Conservation (phyloP, 2,797 vertebrate genomes). For the Catostomus latipinnis region DNA sequence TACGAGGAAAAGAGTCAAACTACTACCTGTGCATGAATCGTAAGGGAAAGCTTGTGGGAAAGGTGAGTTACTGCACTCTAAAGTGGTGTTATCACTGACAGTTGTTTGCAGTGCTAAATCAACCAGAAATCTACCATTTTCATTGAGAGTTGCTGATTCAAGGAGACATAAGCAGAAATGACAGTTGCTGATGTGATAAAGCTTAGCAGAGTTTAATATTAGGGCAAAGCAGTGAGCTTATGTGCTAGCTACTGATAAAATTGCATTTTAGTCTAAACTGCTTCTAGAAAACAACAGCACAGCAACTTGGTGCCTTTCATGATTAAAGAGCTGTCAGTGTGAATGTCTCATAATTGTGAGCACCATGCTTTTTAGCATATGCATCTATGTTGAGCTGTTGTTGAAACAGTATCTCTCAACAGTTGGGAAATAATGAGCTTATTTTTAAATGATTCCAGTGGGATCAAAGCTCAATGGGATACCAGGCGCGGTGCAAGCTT, state of each 20-base stretch:
- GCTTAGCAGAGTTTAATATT: too few relatives aligned
- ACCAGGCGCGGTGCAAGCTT: too few relatives aligned
- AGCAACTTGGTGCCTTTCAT: background rate
- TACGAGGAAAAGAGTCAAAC: constrained; percentile 88
- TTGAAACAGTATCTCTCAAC: background rate
- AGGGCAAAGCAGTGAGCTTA: too few relatives aligned
- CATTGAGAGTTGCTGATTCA: too few relatives aligned
- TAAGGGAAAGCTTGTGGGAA: constrained; percentile 87
- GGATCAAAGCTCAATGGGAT: background rate
- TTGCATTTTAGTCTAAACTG: too few relatives aligned
- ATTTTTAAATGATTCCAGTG: background rate
- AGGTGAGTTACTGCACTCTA: constrained; percentile 75
- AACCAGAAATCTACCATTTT: too few relatives aligned
- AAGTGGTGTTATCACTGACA: too few relatives aligned
- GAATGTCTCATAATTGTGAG: background rate
- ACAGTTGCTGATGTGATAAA: too few relatives aligned
- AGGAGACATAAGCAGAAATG: too few relatives aligned
- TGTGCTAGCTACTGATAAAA: too few relatives aligned
- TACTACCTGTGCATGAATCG: constrained; percentile 91
- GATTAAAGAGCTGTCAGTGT: background rate
- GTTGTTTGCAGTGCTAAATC: background rate
- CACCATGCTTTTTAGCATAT: background rate
- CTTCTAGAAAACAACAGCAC: too few relatives aligned
- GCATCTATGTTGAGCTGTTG: background rate
- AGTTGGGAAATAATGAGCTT: background rate